phyloP scores from a whole-genome alignment of 1,140 invertebrate species.

The Epicauta chinensis region DNA sequence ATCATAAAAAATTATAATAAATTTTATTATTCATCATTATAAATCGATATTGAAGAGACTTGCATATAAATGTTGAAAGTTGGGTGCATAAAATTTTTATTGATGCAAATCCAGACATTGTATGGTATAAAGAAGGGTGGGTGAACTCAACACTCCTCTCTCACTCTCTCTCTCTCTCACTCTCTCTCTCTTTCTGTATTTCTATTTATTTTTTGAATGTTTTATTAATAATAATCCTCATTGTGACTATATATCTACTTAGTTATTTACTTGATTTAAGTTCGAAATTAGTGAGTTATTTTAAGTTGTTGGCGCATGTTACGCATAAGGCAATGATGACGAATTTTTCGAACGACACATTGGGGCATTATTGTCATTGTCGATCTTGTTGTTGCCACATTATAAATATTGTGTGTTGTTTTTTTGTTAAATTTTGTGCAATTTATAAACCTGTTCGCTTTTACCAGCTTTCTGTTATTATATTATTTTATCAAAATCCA shows the following conservation, averaged over 20 bases:
- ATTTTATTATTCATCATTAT: too few relatives aligned
- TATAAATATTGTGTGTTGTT: slow-evolving; percentile 11
- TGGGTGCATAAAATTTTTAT: too few relatives aligned
- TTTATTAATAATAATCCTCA: too few relatives aligned
- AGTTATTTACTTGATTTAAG: slow-evolving; percentile 9
- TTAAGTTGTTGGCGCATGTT: slow-evolving; percentile 21
- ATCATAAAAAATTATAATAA: too few relatives aligned
- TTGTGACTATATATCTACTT: too few relatives aligned
- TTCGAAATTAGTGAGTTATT: slow-evolving; percentile 25
- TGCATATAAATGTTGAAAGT: too few relatives aligned
- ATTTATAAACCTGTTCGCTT: background rate
- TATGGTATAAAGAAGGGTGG: slow-evolving; percentile 2
- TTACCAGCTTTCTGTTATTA: too few relatives aligned
- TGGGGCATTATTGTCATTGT: background rate
- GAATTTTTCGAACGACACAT: background rate
- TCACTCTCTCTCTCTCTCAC: slow-evolving; percentile 3
- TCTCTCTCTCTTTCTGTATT: too few relatives aligned
- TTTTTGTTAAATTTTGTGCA: background rate
- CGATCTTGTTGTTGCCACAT: slow-evolving; percentile 6
- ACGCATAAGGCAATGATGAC: slow-evolving; percentile 21
- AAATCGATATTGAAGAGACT: too few relatives aligned
- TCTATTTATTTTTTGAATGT: too few relatives aligned
- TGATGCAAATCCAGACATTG: slow-evolving; percentile 4
- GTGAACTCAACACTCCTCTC: slow-evolving; percentile 8
- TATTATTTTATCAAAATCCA: background rate